These are phyloP conservation scores for Spermophilus dauricus DNA, from an alignment of 2,113 vertebrate species.

Conservation along the genomic window DNA sequence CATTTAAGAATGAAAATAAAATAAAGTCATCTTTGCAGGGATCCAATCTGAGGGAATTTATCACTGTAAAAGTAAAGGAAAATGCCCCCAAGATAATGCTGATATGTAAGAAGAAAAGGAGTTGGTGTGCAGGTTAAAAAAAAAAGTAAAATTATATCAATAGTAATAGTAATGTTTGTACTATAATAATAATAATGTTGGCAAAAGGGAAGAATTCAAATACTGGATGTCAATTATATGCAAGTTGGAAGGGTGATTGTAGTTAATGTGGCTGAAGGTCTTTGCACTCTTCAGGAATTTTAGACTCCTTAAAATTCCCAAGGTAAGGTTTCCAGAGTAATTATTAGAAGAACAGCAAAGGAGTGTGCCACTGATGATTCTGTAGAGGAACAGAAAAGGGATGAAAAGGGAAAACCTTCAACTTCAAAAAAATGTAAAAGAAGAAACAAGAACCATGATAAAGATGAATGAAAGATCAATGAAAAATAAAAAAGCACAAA, in stretches of 20 bases:
- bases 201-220: neutral
- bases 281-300: neutral
- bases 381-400: neutral
- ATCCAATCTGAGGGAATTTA: slow-evolving; percentile 1
- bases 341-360: neutral
- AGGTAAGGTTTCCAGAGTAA: neutral
- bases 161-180: neutral
- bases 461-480: neutral
- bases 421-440: neutral
- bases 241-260: neutral
- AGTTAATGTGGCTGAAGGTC: neutral
- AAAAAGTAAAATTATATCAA: neutral
- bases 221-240: neutral
- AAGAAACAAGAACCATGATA: neutral
- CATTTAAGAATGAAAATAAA: neutral
- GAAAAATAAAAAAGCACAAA: neutral
- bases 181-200: neutral
- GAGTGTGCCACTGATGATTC: neutral
- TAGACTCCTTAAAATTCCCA: neutral
- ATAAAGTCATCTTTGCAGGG: neutral
- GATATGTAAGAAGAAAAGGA: neutral
- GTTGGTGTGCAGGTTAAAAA: neutral
- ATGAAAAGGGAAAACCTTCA: neutral
- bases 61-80: neutral
- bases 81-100: neutral